phyloP scores from a whole-genome alignment of 2,113 vertebrate species.

The Notarius lentiginosus region DNA sequence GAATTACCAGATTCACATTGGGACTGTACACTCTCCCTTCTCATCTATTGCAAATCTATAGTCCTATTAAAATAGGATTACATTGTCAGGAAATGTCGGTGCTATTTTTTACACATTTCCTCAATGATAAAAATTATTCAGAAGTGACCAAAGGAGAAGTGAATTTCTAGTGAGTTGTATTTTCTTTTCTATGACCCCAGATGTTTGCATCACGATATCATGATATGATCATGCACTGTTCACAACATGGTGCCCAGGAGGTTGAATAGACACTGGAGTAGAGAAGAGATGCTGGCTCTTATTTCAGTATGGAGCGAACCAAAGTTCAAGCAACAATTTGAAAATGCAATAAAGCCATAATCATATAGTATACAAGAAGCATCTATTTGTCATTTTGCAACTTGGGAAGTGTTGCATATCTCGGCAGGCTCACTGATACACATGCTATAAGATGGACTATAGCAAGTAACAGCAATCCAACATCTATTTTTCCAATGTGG shows the following conservation, averaged over 20 bases:
- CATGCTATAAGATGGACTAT: not conserved
- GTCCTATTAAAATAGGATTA: not conserved
- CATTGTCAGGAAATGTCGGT: not conserved
- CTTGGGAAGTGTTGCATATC: not conserved
- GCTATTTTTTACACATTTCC: not conserved
- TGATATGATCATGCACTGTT: not conserved
- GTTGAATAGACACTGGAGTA: not conserved
- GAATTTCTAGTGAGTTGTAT: not conserved
- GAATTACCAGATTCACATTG: not conserved
- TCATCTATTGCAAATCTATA: not conserved
- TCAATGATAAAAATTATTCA: not conserved
- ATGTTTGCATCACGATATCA: not conserved
- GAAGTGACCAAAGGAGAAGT: not conserved
- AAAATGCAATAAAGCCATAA: not conserved
- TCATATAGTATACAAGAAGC: not conserved
- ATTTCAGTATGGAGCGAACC: not conserved
- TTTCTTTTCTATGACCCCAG: not conserved
- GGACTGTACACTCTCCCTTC: not conserved
- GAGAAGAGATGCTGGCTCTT: not conserved
- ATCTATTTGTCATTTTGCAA: not conserved
- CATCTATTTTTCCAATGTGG: not conserved
- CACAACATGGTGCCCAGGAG: not conserved
- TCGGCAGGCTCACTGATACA: not conserved
- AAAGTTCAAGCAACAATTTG: not conserved
- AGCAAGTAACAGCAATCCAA: not conserved